Evolutionary conservation across 2,888 invertebrate genomes (phyloP), one percentile per base, ranked within the genome.

Genomic region (Dexiosoma caninum): DNA sequence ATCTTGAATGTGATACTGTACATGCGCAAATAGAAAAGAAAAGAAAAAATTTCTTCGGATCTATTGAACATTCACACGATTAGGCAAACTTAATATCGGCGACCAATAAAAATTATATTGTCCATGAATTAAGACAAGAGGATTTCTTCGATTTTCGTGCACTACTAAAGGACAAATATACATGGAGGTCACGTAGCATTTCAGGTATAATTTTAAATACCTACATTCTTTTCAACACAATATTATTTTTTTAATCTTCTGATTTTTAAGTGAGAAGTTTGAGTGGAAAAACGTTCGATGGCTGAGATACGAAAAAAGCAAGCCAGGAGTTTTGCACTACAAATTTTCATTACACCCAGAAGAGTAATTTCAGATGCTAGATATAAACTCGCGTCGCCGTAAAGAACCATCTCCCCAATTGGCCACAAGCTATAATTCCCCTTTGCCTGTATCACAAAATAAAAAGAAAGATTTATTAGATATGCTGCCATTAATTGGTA

Each of bases 1-100:
- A 79, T 70, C 70, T 81, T 30, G 77, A 81, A 67, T 80, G 72
- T 80, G 78, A 80, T 57, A 71, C 77, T 51, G 74, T 81, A 35
- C 81, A 80, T 64, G 76, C 66, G 23, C 66, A 74, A 6, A 82
- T 81, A 30, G 78, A 78, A 76, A 78, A 75, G 42, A 82, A 82
- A 30, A 83, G 77, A 40, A 75, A 69, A 70, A 75, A 75, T 30
- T 57, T 67, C 49, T 35, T 35, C 35, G 35, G 32, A 59, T 72
- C 12, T 51, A 46, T 55, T 51, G 66, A 30, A 77, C 81, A 57
- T 64, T 78, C 42, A 35, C 74, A 77, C 35, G 79, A 79, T 55
- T 81, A 75, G 77, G 64, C 42, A 40, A 40, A 40, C 12, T 40
- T 40, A 40, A 19, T 44, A 44, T 44, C 44, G 44, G 44, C 23